Evolutionary conservation across 1,140 invertebrate species (phyloP), one percentile per base, ranked within the genome.

Genomic region (Linepithema humile): DNA sequence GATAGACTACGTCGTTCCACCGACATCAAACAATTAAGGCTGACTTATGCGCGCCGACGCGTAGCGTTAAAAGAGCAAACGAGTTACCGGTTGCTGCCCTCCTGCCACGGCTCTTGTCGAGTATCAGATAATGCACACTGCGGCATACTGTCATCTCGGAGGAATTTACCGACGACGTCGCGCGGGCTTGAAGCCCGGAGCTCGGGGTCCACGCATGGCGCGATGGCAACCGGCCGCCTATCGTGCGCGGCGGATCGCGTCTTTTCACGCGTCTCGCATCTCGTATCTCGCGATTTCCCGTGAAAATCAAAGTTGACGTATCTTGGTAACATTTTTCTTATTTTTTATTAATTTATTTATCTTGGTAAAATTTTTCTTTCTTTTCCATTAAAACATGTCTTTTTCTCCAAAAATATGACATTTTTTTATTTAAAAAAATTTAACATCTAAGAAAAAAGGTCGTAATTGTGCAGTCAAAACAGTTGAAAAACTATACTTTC

Each of bases 111-210:
- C 35, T 65, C 23, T 77, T 38, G 73, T n/a, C n/a, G 70, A 23
- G 84, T 90, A 92, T 93, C 92, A 91, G 92, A 92, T 93, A 88
- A 88, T 85, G 53, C 86, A 9, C 74, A 67, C 88, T 85, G 77
- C 64, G 64, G 59, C 78, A 72, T 83, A 84, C 91, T 92, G 92
- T 93, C 91, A 93, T 94, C 90, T 91, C 83, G 82, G 85, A 91
- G 88, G 90, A 93, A 94, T 94, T 93, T 93, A 94, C 90, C 64
- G 93, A 45, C 89, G 89, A 92, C 89, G 85, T 55, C 26, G 83
- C 15, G 55, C 65, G 59, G 26, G 26, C 55, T 26, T 55, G 26
- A 23, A 20, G 15, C 45, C 48, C 32, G 6, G 20, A 72, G 50
- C 20, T 40, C 69, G 3, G 15, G 48, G 17, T 48, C 20, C 40